Percentiles rank a stretch among this genome's conserved stretches.
Conservation (phyloP, 1,140 invertebrate genomes). For the Parasteatoda tepidariorum region DNA sequence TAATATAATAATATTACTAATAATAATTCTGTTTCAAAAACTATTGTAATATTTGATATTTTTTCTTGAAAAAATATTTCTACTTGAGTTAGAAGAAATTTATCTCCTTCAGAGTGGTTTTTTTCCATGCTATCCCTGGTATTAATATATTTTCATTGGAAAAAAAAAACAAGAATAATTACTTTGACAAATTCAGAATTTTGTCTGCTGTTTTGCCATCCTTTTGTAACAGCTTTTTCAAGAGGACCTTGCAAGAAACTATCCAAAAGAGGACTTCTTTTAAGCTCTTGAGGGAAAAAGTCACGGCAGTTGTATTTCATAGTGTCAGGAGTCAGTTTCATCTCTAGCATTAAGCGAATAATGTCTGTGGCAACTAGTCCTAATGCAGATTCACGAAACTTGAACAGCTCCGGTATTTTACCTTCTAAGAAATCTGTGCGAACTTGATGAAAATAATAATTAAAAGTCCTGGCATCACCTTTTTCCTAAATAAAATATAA, state of each 20-base stretch:
- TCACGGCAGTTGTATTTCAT: slow-evolving; percentile 82
- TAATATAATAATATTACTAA: no score
- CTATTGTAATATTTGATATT: no score
- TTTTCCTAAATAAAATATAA: slow-evolving; percentile 67
- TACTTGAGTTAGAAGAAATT: no score
- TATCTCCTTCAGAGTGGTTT: no score
- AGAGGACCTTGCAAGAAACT: slow-evolving; percentile 26
- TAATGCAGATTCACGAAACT: slow-evolving; percentile 79
- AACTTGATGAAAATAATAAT: slow-evolving; percentile 88
- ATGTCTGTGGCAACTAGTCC: slow-evolving; percentile 87
- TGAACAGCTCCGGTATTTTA: slow-evolving; percentile 80
- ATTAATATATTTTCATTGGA: no score
- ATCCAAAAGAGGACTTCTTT: slow-evolving; percentile 70
- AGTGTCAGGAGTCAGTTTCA: slow-evolving; percentile 74
- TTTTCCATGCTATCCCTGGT: no score
- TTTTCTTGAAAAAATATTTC: no score
- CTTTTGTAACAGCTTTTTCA: slow-evolving; percentile 48
- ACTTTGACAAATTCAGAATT: slow-evolving; percentile 62
- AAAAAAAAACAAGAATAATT: neutral
- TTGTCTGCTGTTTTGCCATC: slow-evolving; percentile 43
- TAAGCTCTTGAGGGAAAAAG: slow-evolving; percentile 81
- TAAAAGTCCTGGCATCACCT: slow-evolving; percentile 79
- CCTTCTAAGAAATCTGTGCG: slow-evolving; percentile 82
- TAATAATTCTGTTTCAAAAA: no score
- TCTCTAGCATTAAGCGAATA: slow-evolving; percentile 80